phyloP scores from a whole-genome alignment of 2,888 invertebrate genomes.

The Horisme vitalbata region DNA sequence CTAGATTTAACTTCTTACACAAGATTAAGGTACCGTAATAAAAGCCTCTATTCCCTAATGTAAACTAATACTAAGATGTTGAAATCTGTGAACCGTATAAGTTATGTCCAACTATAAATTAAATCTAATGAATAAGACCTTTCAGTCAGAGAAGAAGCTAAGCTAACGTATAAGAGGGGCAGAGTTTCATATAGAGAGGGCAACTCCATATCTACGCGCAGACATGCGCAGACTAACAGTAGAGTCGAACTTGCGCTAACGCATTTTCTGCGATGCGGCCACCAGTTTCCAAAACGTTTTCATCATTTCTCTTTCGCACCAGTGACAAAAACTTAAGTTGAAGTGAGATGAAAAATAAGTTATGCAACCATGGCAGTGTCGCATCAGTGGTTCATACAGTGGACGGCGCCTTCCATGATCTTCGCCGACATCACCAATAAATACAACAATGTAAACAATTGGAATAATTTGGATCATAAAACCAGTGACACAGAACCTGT shows the following conservation, averaged over 20 bases:
- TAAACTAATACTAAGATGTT: background rate
- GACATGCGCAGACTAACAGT: conserved; percentile 48
- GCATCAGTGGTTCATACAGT: conserved; percentile 78
- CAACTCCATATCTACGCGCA: conserved; percentile 34
- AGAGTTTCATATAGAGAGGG: conserved; percentile 46
- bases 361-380: conserved; percentile 66
- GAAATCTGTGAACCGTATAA: background rate
- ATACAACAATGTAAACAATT: conserved; percentile 56
- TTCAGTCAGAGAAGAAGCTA: conserved; percentile 27
- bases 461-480: conserved; percentile 42
- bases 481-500: conserved; percentile 34
- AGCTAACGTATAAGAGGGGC: conserved; percentile 41
- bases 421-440: conserved; percentile 62
- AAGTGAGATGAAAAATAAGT: conserved; percentile 41
- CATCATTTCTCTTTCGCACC: conserved; percentile 37
- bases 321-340: conserved; percentile 30
- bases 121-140: conserved; percentile 20
- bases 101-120: background rate
- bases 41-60: too few species aligned
- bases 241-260: conserved; percentile 52
- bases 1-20: too few species aligned
- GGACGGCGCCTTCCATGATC: conserved; percentile 65
- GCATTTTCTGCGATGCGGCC: conserved; percentile 53
- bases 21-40: too few species aligned
- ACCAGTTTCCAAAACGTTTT: conserved; percentile 29